A percentile compares a stretch with the other conserved stretches of the same genome.
phyloP scores from a whole-genome alignment of 53 echinoderm and acorn worm genomes.

The Actinopyga echinites region DNA sequence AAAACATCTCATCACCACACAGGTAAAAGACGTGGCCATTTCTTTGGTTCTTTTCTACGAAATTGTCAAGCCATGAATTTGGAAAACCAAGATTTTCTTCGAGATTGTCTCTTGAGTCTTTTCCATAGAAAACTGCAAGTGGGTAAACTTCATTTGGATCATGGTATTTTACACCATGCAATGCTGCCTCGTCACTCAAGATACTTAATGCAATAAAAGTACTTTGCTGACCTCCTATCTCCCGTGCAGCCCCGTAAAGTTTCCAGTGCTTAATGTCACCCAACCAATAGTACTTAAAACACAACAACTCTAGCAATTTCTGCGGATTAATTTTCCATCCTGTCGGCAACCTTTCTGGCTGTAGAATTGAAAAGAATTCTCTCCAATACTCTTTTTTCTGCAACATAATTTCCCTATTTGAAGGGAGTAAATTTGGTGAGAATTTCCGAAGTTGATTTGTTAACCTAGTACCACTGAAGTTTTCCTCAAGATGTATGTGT shows the following conservation, averaged over 20 bases:
- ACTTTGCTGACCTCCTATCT: slow-evolving; percentile 63
- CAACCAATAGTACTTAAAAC: slow-evolving; percentile 56
- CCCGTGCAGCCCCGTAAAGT: slow-evolving; percentile 56
- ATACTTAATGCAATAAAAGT: slow-evolving; percentile 53
- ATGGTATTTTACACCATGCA: no score
- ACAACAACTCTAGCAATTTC: slow-evolving; percentile 39
- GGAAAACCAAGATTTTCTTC: slow-evolving; percentile 48
- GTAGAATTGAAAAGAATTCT: slow-evolving; percentile 45
- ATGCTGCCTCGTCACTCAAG: slow-evolving; percentile 43
- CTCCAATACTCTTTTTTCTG: slow-evolving; percentile 24
- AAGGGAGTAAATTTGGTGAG: not conserved
- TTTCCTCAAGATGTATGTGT: not conserved
- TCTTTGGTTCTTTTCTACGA: not conserved
- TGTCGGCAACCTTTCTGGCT: slow-evolving; percentile 46
- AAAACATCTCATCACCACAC: slow-evolving; percentile 71
- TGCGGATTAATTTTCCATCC: slow-evolving; percentile 58
- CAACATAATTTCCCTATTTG: not conserved
- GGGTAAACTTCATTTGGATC: slow-evolving; percentile 47
- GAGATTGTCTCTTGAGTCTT: slow-evolving; percentile 66
- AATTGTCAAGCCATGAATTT: slow-evolving; percentile 1
- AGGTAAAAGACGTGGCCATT: slow-evolving; percentile 37
- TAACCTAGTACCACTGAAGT: not conserved
- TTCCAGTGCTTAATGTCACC: not conserved
- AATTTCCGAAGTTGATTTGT: not conserved
- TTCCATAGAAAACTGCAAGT: slow-evolving; percentile 68